Percentiles rank a stretch among this genome's conserved stretches.
These are phyloP conservation scores for Chelonus formosanus DNA, from an alignment of 2,888 invertebrate genomes.

Conservation along the genomic window DNA sequence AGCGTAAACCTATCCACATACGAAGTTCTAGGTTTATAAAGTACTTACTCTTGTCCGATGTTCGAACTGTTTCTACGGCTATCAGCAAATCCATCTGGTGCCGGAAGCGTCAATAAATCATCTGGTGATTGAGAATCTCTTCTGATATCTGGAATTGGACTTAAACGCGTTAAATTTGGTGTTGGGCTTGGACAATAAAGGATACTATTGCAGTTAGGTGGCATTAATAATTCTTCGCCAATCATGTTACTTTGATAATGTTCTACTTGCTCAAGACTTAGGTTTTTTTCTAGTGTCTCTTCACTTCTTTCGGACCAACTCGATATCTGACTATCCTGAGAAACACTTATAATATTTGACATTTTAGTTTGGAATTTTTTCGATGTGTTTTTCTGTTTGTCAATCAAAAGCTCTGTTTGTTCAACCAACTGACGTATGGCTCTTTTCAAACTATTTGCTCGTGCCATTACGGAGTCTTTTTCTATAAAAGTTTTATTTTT, in stretches of 20 bases:
- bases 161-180: conserved; percentile 71
- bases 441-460: conserved; percentile 85
- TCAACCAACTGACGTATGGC: conserved; percentile 83
- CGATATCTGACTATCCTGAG: conserved; percentile 40
- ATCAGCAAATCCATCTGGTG: conserved; percentile 85
- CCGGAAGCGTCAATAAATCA: conserved; percentile 73
- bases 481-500: conserved; percentile 67
- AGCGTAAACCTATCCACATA: no score
- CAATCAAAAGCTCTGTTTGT: conserved; percentile 78
- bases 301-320: conserved; percentile 34
- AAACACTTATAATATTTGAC: conserved; percentile 48
- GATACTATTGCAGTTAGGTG: conserved; percentile 63
- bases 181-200: conserved; percentile 68
- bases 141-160: conserved; percentile 73
- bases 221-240: conserved; percentile 63
- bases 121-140: conserved; percentile 71
- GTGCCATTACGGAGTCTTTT: conserved; percentile 69
- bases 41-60: conserved; percentile 49
- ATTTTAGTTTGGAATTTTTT: conserved; percentile 54
- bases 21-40: background rate
- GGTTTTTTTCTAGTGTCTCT: conserved; percentile 25
- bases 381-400: conserved; percentile 67
- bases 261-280: background rate
- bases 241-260: conserved; percentile 45
- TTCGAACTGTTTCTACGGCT: conserved; percentile 70